Evolutionary conservation across 2,797 vertebrate species (phyloP).

Genomic region (Cuculus canorus): DNA sequence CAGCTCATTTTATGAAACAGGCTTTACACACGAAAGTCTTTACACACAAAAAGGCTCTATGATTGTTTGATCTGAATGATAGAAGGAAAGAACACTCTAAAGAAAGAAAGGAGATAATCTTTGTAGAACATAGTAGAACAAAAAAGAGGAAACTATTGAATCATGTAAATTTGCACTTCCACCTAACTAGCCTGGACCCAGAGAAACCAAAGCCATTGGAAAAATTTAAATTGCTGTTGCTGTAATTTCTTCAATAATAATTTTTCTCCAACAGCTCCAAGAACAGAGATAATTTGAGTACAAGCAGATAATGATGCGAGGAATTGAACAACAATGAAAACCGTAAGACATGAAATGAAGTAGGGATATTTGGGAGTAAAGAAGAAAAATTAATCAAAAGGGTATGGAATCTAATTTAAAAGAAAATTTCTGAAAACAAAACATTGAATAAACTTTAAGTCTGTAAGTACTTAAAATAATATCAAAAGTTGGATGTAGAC

Average conservation of each 20-base stretch:
- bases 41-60: background rate
- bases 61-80: background rate
- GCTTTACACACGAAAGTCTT: background rate
- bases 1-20: background rate
- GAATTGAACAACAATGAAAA: background rate
- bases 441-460: background rate
- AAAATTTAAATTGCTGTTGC: background rate
- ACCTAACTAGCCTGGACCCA: background rate
- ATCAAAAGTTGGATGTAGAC: background rate
- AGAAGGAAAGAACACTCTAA: background rate
- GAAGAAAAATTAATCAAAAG: background rate
- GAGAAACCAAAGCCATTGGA: background rate
- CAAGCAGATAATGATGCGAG: background rate
- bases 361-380: background rate
- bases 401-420: background rate
- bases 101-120: background rate
- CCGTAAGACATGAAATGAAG: background rate
- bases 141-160: background rate
- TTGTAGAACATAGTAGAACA: background rate
- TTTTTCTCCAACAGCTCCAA: background rate
- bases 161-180: background rate
- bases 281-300: background rate
- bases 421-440: background rate
- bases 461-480: background rate
- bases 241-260: background rate